Conservation (phyloP, 2,888 invertebrate species). For the Prenolepis imparis region DNA sequence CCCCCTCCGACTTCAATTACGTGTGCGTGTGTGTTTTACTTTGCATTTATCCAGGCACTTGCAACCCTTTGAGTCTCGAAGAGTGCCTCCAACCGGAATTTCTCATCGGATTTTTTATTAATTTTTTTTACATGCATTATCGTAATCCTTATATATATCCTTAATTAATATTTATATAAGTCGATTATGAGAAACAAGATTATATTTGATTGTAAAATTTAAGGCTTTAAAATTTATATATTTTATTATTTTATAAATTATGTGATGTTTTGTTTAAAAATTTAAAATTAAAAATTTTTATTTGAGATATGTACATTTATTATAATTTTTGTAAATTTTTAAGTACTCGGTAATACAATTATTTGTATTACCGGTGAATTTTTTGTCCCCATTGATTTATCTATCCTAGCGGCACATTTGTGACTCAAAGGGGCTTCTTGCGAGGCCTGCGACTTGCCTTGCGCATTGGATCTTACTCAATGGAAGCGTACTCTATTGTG, state of each 20-base stretch:
- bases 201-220: neutral
- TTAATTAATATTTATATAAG: neutral
- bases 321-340: neutral
- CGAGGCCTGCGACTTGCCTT: conserved; percentile 53
- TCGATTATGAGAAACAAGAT: neutral
- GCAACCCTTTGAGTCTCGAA: conserved; percentile 67
- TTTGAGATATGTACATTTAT: neutral
- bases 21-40: conserved; percentile 74
- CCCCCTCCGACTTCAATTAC: conserved; percentile 46
- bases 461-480: conserved; percentile 59
- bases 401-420: conserved; percentile 17
- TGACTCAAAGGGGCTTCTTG: conserved; percentile 57
- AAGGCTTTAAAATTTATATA: neutral
- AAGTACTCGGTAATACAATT: no score
- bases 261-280: neutral
- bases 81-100: neutral
- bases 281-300: no score
- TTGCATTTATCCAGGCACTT: conserved; percentile 66
- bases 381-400: neutral
- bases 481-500: conserved; percentile 48
- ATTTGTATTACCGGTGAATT: neutral
- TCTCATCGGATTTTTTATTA: neutral
- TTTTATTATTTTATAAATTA: neutral
- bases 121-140: neutral
- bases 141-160: neutral